Evolutionary conservation across 2,888 invertebrate genomes (phyloP).

Genomic region (Agonopterix heracliana): DNA sequence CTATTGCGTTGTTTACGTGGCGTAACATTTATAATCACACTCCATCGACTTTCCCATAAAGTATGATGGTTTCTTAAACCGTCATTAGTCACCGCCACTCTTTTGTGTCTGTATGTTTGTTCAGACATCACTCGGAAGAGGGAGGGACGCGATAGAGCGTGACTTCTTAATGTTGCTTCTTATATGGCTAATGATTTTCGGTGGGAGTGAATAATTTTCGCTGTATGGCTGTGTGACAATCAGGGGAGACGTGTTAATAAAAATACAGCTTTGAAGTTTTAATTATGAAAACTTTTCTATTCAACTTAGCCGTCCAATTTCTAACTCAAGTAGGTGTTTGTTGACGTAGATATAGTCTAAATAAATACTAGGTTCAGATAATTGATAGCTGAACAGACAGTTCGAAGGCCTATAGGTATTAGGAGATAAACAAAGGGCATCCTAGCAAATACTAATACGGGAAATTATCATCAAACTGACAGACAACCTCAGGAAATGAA

Average conservation of each 20-base stretch:
- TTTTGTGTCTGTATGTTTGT: slow-evolving; percentile 20
- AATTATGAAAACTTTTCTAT: not conserved
- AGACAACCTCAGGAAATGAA: too few species aligned
- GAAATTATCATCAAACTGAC: too few species aligned
- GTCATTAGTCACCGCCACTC: slow-evolving; percentile 32
- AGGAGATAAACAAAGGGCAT: too few species aligned
- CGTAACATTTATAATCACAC: slow-evolving; percentile 9
- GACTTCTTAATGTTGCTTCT: slow-evolving; percentile 16
- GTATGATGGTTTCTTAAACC: slow-evolving; percentile 31
- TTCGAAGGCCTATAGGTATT: too few species aligned
- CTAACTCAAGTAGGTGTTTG: not conserved
- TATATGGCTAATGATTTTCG: slow-evolving; percentile 18
- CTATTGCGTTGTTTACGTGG: too few species aligned
- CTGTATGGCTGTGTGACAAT: slow-evolving; percentile 1
- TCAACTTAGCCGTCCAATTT: not conserved
- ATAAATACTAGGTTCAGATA: not conserved
- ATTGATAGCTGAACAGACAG: not conserved
- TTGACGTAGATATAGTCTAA: not conserved
- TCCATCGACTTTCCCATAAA: slow-evolving; percentile 19
- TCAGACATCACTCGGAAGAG: slow-evolving; percentile 5
- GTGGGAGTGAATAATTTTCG: slow-evolving; percentile 11
- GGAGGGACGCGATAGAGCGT: slow-evolving; percentile 12
- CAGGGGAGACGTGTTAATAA: not conserved
- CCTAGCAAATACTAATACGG: too few species aligned
- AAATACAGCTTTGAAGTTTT: not conserved